These are phyloP conservation scores for Neolamprologus longior DNA, from an alignment of 2,113 vertebrate genomes.

Conservation along the genomic window DNA sequence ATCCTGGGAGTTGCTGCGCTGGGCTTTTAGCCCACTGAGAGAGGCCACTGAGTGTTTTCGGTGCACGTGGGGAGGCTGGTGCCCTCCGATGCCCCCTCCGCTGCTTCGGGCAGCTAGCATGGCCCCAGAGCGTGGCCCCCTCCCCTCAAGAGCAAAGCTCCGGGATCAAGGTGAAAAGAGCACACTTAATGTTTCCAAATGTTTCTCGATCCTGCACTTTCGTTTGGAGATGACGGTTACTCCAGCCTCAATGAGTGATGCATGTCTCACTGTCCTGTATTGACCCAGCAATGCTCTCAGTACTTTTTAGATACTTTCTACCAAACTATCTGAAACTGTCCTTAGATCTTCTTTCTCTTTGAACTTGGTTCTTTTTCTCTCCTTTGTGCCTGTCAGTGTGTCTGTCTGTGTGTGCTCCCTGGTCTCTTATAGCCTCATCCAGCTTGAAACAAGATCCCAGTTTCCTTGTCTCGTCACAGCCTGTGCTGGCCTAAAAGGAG, in stretches of 20 bases:
- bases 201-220: not conserved
- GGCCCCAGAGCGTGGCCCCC: not conserved
- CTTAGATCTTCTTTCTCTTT: not conserved
- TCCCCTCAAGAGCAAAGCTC: slow-evolving; percentile 32
- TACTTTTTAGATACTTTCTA: not conserved
- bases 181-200: not conserved
- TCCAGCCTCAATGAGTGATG: not conserved
- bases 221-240: not conserved
- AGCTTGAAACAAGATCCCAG: slow-evolving; percentile 83
- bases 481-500: slow-evolving; percentile 55
- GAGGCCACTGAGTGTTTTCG: slow-evolving; percentile 79
- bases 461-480: slow-evolving; percentile 60
- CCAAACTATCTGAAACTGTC: not conserved
- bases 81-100: slow-evolving; percentile 66
- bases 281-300: not conserved
- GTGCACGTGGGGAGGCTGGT: slow-evolving; percentile 65
- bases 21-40: slow-evolving; percentile 56
- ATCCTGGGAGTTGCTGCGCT: slow-evolving; percentile 73
- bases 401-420: slow-evolving; percentile 49
- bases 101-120: slow-evolving; percentile 87
- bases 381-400: slow-evolving; percentile 1
- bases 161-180: not conserved
- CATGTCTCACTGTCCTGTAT: not conserved
- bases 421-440: slow-evolving; percentile 74
- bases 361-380: not conserved